A percentile compares a stretch with the other conserved stretches of the same genome.
Conservation (phyloP, 2,888 invertebrate genomes). For the Ptycholaimellus sp. region DNA sequence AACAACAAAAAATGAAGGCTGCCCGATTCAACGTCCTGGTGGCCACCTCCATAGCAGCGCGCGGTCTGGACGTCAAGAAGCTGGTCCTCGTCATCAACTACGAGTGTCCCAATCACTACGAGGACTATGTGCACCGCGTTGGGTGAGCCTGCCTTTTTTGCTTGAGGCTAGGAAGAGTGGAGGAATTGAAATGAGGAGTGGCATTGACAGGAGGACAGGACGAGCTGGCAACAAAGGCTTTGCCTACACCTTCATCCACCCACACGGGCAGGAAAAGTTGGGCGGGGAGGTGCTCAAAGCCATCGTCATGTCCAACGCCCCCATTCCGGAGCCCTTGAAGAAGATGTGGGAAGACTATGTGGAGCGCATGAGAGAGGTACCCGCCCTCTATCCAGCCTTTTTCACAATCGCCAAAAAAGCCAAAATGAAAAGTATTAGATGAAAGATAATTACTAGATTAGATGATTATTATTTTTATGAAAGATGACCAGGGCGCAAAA, state of each 20-base stretch:
- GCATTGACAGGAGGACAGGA: constrained; percentile 35
- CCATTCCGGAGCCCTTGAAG: constrained; percentile 51
- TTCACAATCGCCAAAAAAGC: not conserved
- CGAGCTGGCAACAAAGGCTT: constrained; percentile 69
- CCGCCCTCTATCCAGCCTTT: too few relatives aligned
- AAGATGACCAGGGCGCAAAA: too few relatives aligned
- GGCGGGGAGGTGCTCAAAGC: constrained; percentile 58
- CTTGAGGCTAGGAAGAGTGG: not conserved
- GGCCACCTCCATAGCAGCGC: constrained; percentile 89
- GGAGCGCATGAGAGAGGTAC: constrained; percentile 64
- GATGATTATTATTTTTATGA: too few relatives aligned
- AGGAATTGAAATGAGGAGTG: constrained; percentile 1
- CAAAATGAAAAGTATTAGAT: not conserved
- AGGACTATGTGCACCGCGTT: constrained; percentile 96
- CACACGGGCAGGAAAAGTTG: constrained; percentile 63
- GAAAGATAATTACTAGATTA: not conserved
- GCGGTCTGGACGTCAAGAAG: constrained; percentile 94
- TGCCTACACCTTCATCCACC: constrained; percentile 86
- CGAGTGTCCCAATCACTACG: constrained; percentile 97
- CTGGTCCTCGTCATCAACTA: constrained; percentile 90
- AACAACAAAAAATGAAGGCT: constrained; percentile 1
- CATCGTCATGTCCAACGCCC: constrained; percentile 33
- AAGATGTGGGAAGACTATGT: constrained; percentile 68
- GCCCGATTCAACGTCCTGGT: constrained; percentile 29
- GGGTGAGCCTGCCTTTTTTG: constrained; percentile 32